Conservation (phyloP, 2,888 invertebrate species). For the Caenorhabditis wallacei region DNA sequence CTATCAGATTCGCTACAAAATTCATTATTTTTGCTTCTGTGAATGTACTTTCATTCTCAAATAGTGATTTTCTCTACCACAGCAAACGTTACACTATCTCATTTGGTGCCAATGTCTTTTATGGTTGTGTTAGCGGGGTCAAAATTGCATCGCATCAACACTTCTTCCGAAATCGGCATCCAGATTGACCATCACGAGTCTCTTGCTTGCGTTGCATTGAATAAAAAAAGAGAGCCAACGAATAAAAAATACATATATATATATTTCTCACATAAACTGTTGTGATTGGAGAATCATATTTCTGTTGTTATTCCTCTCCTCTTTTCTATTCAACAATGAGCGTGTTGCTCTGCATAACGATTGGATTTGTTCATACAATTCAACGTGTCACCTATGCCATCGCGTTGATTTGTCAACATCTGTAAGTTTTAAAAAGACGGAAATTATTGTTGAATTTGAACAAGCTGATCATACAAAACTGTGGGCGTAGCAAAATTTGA, state of each 20-base stretch:
- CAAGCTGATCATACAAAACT: conserved; percentile 15
- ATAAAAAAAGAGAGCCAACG: too few relatives aligned
- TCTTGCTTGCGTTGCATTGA: background rate
- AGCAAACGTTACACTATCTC: conserved; percentile 3
- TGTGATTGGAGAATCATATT: background rate
- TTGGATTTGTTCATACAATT: conserved; percentile 39
- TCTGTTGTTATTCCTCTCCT: background rate
- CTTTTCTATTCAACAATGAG: conserved; percentile 10
- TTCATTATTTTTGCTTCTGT: background rate
- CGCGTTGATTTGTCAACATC: conserved; percentile 29
- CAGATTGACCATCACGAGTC: conserved; percentile 16
- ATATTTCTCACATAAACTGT: background rate
- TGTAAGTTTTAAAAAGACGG: conserved; percentile 33
- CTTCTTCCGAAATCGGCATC: background rate
- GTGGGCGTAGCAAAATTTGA: too few relatives aligned
- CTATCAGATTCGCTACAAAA: too few relatives aligned
- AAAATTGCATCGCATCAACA: conserved; percentile 38
- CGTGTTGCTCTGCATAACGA: conserved; percentile 8
- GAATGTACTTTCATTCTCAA: conserved; percentile 13
- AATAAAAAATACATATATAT: too few relatives aligned
- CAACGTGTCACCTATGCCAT: conserved; percentile 37
- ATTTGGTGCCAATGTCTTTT: conserved; percentile 12
- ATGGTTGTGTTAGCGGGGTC: conserved; percentile 28
- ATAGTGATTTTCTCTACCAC: conserved; percentile 7
- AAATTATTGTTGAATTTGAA: background rate